Evolutionary conservation across 2,797 vertebrate species (phyloP).

Genomic region (Morelia viridis): DNA sequence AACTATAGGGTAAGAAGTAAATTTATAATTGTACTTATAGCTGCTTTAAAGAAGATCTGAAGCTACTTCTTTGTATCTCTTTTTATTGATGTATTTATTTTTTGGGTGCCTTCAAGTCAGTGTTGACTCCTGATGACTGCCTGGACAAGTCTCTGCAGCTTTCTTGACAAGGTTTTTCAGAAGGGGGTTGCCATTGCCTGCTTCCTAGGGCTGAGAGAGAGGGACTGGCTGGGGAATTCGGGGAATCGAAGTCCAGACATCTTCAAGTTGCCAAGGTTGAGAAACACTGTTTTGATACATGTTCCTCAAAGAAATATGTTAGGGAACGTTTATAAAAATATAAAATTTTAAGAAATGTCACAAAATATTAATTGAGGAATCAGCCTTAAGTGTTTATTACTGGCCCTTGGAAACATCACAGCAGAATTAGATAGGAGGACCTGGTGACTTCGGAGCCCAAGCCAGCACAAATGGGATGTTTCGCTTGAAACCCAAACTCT

Average conservation of each 20-base stretch:
- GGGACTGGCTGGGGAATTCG: too few species aligned
- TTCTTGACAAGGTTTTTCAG: too few species aligned
- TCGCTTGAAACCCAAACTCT: not conserved
- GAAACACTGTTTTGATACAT: not conserved
- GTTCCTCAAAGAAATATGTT: not conserved
- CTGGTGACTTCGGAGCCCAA: not conserved
- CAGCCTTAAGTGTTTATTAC: not conserved
- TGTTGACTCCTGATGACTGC: too few species aligned
- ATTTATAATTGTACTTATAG: not conserved
- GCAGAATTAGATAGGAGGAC: not conserved
- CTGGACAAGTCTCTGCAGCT: too few species aligned
- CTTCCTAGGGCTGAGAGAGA: too few species aligned
- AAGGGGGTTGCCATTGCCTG: too few species aligned
- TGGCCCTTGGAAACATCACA: fast-evolving
- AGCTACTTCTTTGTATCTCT: not conserved
- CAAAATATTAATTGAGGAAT: slow-evolving; percentile 34
- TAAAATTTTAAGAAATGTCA: slow-evolving; percentile 8
- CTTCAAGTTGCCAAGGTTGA: too few species aligned
- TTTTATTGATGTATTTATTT: too few species aligned
- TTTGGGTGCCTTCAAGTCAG: too few species aligned
- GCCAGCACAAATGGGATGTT: not conserved
- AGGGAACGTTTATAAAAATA: slow-evolving; percentile 4
- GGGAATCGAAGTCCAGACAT: too few species aligned
- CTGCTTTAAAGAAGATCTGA: not conserved
- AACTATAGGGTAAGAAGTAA: not conserved